These are phyloP conservation scores for Champsocephalus gunnari DNA, from an alignment of 2,797 vertebrate species.

Conservation along the genomic window DNA sequence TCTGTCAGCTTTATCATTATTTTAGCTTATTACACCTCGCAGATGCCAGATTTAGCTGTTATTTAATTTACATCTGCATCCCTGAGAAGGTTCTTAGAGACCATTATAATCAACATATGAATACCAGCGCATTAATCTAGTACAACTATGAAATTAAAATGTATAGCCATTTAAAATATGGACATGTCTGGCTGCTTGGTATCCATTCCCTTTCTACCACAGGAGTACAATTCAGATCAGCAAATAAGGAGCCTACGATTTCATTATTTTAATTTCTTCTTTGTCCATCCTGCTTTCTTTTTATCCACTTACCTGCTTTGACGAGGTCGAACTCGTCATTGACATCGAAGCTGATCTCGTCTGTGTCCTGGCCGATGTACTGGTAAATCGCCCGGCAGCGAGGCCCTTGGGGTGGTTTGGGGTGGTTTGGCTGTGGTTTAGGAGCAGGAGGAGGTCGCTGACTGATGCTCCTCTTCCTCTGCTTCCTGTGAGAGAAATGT, in stretches of 20 bases:
- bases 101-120: not conserved
- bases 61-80: not conserved
- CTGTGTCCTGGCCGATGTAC: conserved; percentile 93
- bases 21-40: not conserved
- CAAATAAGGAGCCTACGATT: not conserved
- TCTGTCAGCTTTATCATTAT: not conserved
- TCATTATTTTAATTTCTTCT: not conserved
- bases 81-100: not conserved
- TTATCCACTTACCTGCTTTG: conserved; percentile 87
- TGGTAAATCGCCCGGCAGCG: conserved; percentile 92
- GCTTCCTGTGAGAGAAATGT: conserved; percentile 81
- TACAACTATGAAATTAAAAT: not conserved
- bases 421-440: conserved; percentile 87
- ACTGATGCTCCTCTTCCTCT: conserved; percentile 89
- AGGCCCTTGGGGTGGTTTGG: conserved; percentile 76
- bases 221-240: not conserved
- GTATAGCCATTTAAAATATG: not conserved
- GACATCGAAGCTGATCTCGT: conserved; percentile 94
- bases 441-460: conserved; percentile 90
- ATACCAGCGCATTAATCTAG: not conserved
- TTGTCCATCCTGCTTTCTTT: not conserved
- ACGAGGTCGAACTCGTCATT: conserved; percentile 92
- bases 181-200: not conserved
- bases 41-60: not conserved
- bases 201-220: not conserved